Percentiles rank a stretch among this genome's conserved stretches.
These are phyloP conservation scores for Petrocephalus schoutedeni DNA, from an alignment of 2,797 vertebrate species.

Conservation along the genomic window DNA sequence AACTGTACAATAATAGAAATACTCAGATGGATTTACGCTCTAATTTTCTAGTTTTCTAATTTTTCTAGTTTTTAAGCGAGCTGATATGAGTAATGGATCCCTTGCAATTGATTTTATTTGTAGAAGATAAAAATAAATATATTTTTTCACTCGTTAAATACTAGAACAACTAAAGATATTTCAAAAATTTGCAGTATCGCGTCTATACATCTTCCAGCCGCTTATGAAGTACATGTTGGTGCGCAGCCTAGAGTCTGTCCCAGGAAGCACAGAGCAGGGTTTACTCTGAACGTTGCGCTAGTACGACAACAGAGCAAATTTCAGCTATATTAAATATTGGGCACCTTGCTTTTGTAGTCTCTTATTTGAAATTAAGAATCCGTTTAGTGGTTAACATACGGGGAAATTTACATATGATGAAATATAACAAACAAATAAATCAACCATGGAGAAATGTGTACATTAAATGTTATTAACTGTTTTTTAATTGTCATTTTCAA, in stretches of 20 bases:
- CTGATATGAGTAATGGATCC: background rate
- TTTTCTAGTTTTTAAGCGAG: background rate
- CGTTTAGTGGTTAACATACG: background rate
- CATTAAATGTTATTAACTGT: background rate
- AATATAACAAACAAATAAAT: background rate
- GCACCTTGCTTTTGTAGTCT: background rate
- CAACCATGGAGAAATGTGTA: background rate
- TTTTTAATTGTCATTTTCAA: background rate
- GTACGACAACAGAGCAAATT: background rate
- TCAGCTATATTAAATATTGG: background rate
- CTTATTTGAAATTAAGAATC: background rate
- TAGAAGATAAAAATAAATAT: background rate
- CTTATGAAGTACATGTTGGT: background rate
- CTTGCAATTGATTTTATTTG: background rate
- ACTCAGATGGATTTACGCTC: background rate
- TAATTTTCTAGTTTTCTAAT: background rate
- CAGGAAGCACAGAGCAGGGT: background rate
- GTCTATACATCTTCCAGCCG: background rate
- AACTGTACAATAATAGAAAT: background rate
- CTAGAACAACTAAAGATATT: background rate
- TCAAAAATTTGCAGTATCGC: background rate
- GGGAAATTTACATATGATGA: background rate
- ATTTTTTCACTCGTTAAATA: background rate
- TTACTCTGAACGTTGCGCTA: background rate
- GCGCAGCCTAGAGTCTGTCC: background rate